These are phyloP conservation scores for Cyrtonyx montezumae DNA, from an alignment of 2,113 vertebrate species.

Conservation along the genomic window DNA sequence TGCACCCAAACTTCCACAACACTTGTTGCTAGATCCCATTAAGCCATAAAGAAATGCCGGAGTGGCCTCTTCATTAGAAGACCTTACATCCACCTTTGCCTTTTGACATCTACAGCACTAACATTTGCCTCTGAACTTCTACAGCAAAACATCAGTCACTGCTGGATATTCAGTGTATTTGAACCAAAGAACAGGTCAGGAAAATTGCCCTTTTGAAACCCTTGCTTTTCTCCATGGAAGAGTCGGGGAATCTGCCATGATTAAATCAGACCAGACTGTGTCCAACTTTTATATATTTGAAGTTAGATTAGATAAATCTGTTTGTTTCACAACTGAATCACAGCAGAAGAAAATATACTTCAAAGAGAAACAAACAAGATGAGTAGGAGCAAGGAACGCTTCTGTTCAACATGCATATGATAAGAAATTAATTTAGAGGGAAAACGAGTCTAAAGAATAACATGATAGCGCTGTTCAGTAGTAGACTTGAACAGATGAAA, in stretches of 20 bases:
- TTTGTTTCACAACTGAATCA: slow-evolving; percentile 20
- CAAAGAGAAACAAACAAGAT: slow-evolving; percentile 42
- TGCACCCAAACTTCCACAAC: neutral
- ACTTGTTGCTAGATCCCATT: neutral
- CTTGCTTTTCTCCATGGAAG: neutral
- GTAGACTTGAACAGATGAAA: neutral
- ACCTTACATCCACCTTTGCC: rapidly evolving
- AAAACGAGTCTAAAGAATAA: neutral
- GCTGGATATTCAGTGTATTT: neutral
- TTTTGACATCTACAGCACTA: neutral
- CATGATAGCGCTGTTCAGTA: neutral
- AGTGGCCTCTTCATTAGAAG: neutral
- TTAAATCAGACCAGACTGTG: slow-evolving; percentile 8
- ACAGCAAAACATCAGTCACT: neutral
- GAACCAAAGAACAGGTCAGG: neutral
- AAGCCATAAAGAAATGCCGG: neutral
- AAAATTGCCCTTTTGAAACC: neutral
- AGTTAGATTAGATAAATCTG: slow-evolving; percentile 17
- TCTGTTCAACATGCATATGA: neutral
- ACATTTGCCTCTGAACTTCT: neutral
- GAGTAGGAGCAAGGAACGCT: neutral
- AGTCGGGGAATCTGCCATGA: neutral
- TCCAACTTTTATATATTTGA: neutral
- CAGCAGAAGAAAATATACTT: slow-evolving; percentile 10
- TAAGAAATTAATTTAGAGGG: slow-evolving; percentile 31